Conservation (phyloP, 2,113 vertebrate species). For the Tachysurus fulvidraco region DNA sequence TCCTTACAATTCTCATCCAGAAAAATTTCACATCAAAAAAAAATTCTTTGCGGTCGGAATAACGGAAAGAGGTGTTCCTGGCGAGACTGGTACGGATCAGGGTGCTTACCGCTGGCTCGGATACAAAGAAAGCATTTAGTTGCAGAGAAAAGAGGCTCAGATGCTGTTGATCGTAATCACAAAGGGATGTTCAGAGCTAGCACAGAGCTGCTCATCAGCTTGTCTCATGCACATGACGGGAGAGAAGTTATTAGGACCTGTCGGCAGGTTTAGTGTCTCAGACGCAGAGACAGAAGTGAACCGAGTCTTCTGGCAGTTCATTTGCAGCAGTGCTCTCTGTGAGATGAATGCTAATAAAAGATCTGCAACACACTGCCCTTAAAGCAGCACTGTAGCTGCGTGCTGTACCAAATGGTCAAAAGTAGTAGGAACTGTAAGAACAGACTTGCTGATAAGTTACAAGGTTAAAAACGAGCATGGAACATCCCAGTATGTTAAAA, state of each 20-base stretch:
- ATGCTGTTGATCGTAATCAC: conserved; percentile 14
- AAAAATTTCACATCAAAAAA: not conserved
- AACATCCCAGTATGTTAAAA: too few relatives aligned
- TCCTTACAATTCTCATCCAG: not conserved
- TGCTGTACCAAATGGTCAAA: not conserved
- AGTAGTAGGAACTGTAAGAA: too few relatives aligned
- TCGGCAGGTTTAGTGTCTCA: not conserved
- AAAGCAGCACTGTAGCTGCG: not conserved
- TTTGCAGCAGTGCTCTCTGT: conserved; percentile 33
- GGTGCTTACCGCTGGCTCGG: not conserved
- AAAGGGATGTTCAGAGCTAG: conserved; percentile 9
- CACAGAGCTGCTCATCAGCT: not conserved
- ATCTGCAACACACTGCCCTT: not conserved
- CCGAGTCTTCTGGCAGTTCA: conserved; percentile 1
- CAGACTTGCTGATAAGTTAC: too few relatives aligned
- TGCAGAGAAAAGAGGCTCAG: not conserved
- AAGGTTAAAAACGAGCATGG: too few relatives aligned
- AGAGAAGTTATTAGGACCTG: not conserved
- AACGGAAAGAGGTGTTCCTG: not conserved
- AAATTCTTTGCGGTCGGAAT: not conserved
- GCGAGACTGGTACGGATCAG: conserved; percentile 3
- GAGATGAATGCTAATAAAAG: conserved; percentile 43
- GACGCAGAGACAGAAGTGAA: not conserved
- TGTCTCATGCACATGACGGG: not conserved
- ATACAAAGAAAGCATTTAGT: conserved; percentile 19